Evolutionary conservation across 35 echinoderm and acorn worm genomes (phyloP).

Genomic region (Ophioderma brevispina): DNA sequence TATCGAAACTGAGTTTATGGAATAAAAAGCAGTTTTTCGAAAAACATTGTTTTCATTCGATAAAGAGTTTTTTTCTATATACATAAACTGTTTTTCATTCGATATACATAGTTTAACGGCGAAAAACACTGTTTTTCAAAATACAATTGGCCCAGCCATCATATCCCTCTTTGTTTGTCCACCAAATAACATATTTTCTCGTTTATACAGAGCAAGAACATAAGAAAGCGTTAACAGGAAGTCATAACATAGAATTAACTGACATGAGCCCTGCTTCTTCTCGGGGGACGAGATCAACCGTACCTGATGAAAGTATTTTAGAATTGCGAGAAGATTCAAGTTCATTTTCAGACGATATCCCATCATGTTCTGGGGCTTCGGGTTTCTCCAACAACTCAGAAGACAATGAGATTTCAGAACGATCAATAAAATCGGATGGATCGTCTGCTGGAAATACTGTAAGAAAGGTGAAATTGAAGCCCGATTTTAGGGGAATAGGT

Average conservation of each 20-base stretch:
- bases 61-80: too few species aligned
- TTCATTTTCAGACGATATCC: slow-evolving; percentile 1
- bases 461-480: slow-evolving; percentile 42
- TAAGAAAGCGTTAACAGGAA: neutral
- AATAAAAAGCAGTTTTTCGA: too few species aligned
- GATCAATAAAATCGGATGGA: neutral
- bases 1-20: too few species aligned
- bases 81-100: too few species aligned
- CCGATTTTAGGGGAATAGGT: slow-evolving; percentile 46
- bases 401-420: neutral
- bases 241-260: neutral
- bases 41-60: too few species aligned
- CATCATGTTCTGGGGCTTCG: neutral
- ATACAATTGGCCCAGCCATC: too few species aligned
- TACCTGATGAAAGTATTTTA: neutral
- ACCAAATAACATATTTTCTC: too few species aligned
- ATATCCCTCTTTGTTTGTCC: too few species aligned
- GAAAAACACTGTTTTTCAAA: too few species aligned
- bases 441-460: neutral
- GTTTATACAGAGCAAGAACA: too few species aligned
- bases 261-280: neutral
- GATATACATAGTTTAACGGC: too few species aligned
- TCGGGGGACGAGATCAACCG: neutral
- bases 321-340: neutral
- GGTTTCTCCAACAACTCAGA: neutral